Conservation (phyloP, 2,113 vertebrate species). For the Lathamus discolor region DNA sequence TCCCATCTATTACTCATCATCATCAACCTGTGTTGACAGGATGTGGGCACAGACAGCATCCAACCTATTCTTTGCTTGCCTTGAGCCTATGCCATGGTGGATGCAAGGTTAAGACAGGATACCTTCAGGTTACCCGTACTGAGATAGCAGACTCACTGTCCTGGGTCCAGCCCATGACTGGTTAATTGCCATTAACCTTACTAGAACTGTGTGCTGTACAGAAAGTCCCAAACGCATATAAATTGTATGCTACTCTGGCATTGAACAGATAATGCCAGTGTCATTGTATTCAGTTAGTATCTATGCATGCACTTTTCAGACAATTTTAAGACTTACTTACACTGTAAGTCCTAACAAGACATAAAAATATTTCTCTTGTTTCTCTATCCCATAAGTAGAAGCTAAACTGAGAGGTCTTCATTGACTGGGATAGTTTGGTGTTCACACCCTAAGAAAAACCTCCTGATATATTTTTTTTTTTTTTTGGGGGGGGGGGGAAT, state of each 20-base stretch:
- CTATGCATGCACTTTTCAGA: background rate
- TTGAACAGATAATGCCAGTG: background rate
- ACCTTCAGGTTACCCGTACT: fast-evolving
- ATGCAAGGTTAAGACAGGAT: background rate
- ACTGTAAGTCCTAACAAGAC: background rate
- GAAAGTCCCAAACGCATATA: background rate
- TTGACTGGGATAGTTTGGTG: background rate
- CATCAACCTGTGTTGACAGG: slow-evolving; percentile 41
- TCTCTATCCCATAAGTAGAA: background rate
- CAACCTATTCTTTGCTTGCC: background rate
- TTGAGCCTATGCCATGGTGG: background rate
- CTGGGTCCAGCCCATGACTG: background rate
- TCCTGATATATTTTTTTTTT: background rate
- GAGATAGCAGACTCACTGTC: background rate
- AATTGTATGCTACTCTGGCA: background rate
- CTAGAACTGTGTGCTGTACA: fast-evolving
- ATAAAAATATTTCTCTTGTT: background rate
- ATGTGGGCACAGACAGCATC: background rate
- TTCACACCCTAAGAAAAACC: background rate
- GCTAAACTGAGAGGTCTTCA: background rate
- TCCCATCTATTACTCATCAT: slow-evolving; percentile 59
- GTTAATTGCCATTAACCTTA: background rate
- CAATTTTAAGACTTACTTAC: background rate
- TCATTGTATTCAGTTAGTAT: background rate
- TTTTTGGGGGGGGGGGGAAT: background rate